Evolutionary conservation across 2,888 invertebrate species (phyloP), one percentile per base, ranked within the genome.

Genomic region (Caenorhabditis sp.): DNA sequence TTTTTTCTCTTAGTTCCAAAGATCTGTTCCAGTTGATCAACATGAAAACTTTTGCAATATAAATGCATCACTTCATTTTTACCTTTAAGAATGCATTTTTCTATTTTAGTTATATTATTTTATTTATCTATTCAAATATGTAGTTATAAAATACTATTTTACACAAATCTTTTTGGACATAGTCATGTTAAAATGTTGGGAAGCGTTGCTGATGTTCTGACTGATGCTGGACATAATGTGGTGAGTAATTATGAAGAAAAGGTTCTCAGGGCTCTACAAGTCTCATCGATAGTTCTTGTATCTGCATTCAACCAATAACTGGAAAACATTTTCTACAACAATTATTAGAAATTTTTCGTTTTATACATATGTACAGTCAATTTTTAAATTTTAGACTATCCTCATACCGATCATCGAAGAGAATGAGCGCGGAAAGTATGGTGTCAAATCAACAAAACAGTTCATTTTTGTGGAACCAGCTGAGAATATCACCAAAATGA

Each of bases 161-260:
- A 76, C 65, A 62, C 77, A 14, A 75, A 72, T 20, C 60, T 74
- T 21, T 77, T 81, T 61, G 77, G 73, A 1, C 67, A 68, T 14
- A 74, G 74, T 56, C 81, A 81, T 60, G 67, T 76, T 5, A 70
- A 73, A 21, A 64, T 71, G 36, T 27, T 81, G 52, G 73, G 67
- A 0, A 53, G 61, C 0, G 63, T 78, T 2, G 76, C 78, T 1
- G 78, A 78, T 52, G 63, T 61, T 50, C 49, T 78, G 49, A 71
- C 73, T 2, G 74, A 78, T 63, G 71, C 68, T 4, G 78, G 76
- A 54, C 70, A 73, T 25, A 67, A 78, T 65, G 78, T 78, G 70
- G 78, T 78, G 7, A 23, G 73, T 66, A n/a, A n/a, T n/a, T n/a
- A n/a, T n/a, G n/a, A n/a, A n/a, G n/a, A n/a, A n/a, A n/a, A n/a